Conservation (phyloP, 2,797 vertebrate genomes). For the Anisognathus igniventris region DNA sequence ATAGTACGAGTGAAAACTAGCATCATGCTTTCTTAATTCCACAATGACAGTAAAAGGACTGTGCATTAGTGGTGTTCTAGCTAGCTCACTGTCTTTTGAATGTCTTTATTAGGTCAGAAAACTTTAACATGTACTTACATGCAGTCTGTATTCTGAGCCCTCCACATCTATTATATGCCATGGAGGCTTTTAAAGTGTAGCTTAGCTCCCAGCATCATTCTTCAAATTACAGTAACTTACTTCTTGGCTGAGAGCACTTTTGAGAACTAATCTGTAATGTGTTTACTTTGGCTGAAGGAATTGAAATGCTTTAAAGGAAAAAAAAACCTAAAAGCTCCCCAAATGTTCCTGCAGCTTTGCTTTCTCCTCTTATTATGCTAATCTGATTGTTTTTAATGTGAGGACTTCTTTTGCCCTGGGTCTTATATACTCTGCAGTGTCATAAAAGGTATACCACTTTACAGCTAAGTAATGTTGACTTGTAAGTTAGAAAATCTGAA, state of each 20-base stretch:
- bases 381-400: conserved; percentile 35
- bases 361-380: conserved; percentile 48
- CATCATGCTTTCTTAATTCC: background rate
- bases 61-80: background rate
- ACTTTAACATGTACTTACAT: background rate
- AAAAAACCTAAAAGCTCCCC: conserved; percentile 5
- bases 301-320: conserved; percentile 26
- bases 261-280: conserved; percentile 20
- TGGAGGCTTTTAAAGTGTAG: conserved; percentile 26
- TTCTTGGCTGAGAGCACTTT: conserved; percentile 31
- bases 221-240: conserved; percentile 1
- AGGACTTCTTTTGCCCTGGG: conserved; percentile 34
- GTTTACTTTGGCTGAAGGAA: conserved; percentile 47
- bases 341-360: background rate
- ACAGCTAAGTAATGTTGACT: background rate
- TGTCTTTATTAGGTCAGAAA: background rate
- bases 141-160: background rate
- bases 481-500: background rate
- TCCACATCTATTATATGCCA: background rate
- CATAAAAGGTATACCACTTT: conserved; percentile 20
- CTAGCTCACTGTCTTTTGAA: background rate
- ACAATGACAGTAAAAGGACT: background rate
- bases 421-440: background rate
- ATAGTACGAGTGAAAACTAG: background rate
- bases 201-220: conserved; percentile 40